phyloP scores from a whole-genome alignment of 2,888 invertebrate species.

The Atherix ibis region DNA sequence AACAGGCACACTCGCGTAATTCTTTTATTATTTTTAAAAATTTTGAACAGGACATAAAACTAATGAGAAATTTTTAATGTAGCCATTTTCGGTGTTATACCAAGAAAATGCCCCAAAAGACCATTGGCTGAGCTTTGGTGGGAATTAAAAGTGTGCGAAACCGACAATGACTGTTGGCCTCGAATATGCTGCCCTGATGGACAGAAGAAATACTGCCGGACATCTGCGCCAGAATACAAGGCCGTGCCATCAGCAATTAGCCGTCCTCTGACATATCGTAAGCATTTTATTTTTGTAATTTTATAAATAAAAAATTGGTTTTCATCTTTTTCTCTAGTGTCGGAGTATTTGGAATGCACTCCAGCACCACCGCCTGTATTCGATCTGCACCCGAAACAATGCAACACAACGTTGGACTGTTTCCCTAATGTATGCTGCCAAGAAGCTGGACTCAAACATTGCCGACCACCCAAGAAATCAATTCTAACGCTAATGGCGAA shows the following conservation, averaged over 20 bases:
- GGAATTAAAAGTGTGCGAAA: constrained; percentile 50
- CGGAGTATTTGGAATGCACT: constrained; percentile 59
- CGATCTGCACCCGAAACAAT: constrained; percentile 54
- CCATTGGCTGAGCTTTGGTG: constrained; percentile 54
- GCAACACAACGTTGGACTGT: constrained; percentile 55
- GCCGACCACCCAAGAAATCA: constrained; percentile 58
- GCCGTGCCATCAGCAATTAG: constrained; percentile 42
- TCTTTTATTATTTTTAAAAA: constrained; percentile 3
- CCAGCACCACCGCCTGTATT: constrained; percentile 48
- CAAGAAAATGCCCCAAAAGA: constrained; percentile 49
- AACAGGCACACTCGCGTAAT: constrained; percentile 31
- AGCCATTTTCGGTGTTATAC: constrained; percentile 55
- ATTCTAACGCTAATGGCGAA: constrained; percentile 47
- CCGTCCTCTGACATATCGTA: constrained; percentile 47
- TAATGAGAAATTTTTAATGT: constrained; percentile 15
- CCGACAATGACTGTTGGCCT: constrained; percentile 57
- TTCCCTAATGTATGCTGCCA: constrained; percentile 69
- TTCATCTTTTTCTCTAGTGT: constrained; percentile 23
- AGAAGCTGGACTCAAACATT: constrained; percentile 53
- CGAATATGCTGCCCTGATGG: constrained; percentile 62
- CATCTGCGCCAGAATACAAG: constrained; percentile 49
- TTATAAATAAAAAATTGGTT: neutral
- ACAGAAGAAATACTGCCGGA: constrained; percentile 51
- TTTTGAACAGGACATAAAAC: no score
- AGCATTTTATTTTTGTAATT: constrained; percentile 16